Evolutionary conservation across 1,140 invertebrate genomes (phyloP).

Genomic region (Himalopsyche phryganea): DNA sequence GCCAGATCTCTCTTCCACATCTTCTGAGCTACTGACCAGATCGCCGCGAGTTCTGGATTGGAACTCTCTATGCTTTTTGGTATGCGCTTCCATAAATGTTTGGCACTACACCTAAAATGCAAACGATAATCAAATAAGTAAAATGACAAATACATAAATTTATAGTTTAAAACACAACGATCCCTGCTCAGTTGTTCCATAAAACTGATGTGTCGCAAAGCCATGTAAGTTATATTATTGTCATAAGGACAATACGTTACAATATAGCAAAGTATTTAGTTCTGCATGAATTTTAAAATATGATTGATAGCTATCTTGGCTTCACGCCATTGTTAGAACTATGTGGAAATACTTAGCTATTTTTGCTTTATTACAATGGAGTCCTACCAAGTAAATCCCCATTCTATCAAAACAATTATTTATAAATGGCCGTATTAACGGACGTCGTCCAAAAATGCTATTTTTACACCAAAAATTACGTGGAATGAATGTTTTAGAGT

Average conservation of each 20-base stretch:
- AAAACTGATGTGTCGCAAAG: background rate
- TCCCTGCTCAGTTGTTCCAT: background rate
- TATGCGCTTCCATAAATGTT: conserved; percentile 89
- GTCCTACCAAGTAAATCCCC: too few species aligned
- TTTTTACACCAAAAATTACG: too few species aligned
- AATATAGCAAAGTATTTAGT: background rate
- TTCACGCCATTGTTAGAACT: too few species aligned
- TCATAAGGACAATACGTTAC: background rate
- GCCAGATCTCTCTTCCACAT: conserved; percentile 81
- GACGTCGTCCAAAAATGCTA: too few species aligned
- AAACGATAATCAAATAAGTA: background rate
- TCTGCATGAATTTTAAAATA: background rate
- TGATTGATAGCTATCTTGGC: too few species aligned
- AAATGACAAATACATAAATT: conserved; percentile 16
- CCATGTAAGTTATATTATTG: background rate
- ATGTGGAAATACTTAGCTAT: too few species aligned
- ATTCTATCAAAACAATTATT: too few species aligned
- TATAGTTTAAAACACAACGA: background rate
- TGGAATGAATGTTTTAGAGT: too few species aligned
- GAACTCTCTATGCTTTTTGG: conserved; percentile 65
- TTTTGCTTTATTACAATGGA: too few species aligned
- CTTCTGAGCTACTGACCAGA: conserved; percentile 80
- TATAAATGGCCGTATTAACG: too few species aligned
- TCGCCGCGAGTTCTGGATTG: conserved; percentile 66
- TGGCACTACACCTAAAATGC: conserved; percentile 76